Percentiles rank a stretch among this genome's conserved stretches.
phyloP scores from a whole-genome alignment of 2,888 invertebrate species.

The Griposia aprilina region DNA sequence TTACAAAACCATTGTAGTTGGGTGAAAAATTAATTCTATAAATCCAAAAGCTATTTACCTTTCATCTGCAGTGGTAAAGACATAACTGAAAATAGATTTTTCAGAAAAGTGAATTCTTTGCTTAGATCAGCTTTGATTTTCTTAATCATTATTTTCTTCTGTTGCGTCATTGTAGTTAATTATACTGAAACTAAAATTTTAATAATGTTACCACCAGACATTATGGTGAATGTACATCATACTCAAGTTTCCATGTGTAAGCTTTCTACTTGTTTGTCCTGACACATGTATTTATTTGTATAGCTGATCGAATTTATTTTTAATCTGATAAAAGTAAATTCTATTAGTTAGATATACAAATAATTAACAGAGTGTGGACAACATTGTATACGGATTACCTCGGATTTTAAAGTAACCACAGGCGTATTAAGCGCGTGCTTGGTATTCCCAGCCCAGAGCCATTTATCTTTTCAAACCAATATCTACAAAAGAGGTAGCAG shows the following conservation, averaged over 20 bases:
- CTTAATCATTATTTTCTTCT: conserved; percentile 76
- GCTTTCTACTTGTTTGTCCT: neutral
- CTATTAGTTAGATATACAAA: neutral
- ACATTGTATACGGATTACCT: neutral
- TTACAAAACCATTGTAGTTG: neutral
- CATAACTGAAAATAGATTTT: conserved; percentile 90
- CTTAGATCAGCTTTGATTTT: conserved; percentile 83
- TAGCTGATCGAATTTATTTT: neutral
- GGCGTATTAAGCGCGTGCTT: too few relatives aligned
- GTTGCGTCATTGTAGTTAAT: conserved; percentile 65
- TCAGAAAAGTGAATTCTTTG: conserved; percentile 91
- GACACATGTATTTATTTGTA: neutral
- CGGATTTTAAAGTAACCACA: neutral
- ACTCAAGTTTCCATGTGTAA: neutral
- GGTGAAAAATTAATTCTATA: neutral
- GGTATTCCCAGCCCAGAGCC: neutral
- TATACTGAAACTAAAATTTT: conserved; percentile 23
- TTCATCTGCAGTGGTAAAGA: conserved; percentile 87
- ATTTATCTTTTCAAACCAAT: neutral
- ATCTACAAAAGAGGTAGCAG: neutral
- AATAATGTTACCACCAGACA: conserved; percentile 1
- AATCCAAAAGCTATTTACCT: conserved; percentile 73
- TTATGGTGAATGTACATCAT: neutral
- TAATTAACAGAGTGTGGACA: neutral
- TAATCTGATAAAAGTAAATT: neutral